Evolutionary conservation across 2,113 vertebrate genomes (phyloP), one percentile per base, ranked within the genome.

Genomic region (Sinocyclocheilus rhinocerous): DNA sequence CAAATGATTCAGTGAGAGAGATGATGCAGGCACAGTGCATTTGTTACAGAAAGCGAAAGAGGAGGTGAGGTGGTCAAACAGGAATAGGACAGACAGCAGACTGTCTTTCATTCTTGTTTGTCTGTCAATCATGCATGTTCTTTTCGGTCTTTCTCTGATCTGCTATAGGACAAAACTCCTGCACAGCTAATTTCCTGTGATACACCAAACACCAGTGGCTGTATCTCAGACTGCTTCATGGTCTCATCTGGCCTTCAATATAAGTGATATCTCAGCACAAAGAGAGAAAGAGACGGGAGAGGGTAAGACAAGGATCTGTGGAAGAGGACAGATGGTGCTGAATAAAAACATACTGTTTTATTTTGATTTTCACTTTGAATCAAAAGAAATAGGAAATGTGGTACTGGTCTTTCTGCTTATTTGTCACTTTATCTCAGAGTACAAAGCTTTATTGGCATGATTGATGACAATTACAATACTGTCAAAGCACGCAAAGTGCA

Each of bases 341-440:
- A 81, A 50, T 86, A 42, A 73, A 73, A 29, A 81, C 48, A 7
- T 52, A 57, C 22, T 72, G 13, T 33, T 81, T 83, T 80, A 84
- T 77, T 86, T 20, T 1, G 39, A 78, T 61, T 67, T 55, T 50
- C 48, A 42, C 83, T 82, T 88, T 89, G 81, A 89, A 89, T 87
- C 48, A 86, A 79, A 83, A 83, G 78, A 86, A 85, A 86, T 89
- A 84, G 22, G 29, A 59, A 33, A 67, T 79, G 12, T n/a, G 22
- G 18, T 33, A 5, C 26, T 65, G 18, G 11, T n/a, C 20, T 42
- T 67, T 42, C 42, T 76, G 72, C 72, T 12, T 75, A 75, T 45
- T 48, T 75, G 22, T 75, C 72, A 75, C 22, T 45, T 75, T 45
- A 24, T n/a, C 42, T n/a, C 2, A 70, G 15, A 70, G 67, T 72